Evolutionary conservation across 2,797 vertebrate genomes (phyloP).

Genomic region (Valencia hispanica): DNA sequence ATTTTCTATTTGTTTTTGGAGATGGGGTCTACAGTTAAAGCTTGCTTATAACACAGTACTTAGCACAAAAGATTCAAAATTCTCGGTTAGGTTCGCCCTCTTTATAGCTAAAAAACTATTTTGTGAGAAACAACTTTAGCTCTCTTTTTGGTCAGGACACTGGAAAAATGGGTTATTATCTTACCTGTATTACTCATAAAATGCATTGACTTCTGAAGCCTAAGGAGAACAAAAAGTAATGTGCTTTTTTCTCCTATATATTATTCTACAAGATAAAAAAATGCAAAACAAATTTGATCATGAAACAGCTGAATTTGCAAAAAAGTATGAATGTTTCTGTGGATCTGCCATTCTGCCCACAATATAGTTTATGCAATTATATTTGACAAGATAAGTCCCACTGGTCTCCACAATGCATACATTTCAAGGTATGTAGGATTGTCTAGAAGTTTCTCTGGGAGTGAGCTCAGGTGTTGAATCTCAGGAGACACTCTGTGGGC

Average conservation of each 20-base stretch:
- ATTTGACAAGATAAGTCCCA: conserved; percentile 26
- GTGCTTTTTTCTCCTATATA: conserved; percentile 20
- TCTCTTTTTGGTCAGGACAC: background rate
- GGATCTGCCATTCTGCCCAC: conserved; percentile 23
- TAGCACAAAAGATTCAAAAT: background rate
- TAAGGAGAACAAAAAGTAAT: background rate
- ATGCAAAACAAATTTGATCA: conserved; percentile 36
- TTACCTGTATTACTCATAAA: background rate
- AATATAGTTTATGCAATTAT: conserved; percentile 42
- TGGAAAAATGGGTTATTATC: background rate
- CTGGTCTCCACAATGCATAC: conserved; percentile 29
- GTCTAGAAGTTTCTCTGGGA: background rate
- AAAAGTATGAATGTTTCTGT: conserved; percentile 21
- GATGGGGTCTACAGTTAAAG: background rate
- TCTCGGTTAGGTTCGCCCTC: background rate
- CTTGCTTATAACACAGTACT: background rate
- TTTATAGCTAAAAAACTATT: background rate
- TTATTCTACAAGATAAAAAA: conserved; percentile 36
- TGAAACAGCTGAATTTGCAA: conserved; percentile 24
- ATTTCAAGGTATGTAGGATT: background rate
- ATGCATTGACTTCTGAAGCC: background rate
- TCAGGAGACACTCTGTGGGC: conserved; percentile 26
- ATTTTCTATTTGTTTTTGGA: background rate
- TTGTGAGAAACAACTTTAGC: background rate
- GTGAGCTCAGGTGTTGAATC: conserved; percentile 12